Evolutionary conservation across 2,113 vertebrate genomes (phyloP).

Genomic region (Epinephelus moara): DNA sequence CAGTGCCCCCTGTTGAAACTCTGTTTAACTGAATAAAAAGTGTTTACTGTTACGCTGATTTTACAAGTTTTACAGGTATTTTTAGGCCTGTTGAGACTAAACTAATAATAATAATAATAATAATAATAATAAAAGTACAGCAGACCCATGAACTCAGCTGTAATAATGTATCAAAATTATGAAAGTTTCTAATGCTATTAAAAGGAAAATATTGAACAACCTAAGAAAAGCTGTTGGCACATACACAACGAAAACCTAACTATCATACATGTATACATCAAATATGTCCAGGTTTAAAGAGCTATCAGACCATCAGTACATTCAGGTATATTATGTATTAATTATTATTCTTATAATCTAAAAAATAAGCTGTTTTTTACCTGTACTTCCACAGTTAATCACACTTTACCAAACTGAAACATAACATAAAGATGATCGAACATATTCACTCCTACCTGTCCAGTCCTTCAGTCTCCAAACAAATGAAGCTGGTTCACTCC

Average conservation of each 20-base stretch:
- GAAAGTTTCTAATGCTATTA: background rate
- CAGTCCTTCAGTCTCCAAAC: constrained; percentile 9
- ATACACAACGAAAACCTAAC: background rate
- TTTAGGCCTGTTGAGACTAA: background rate
- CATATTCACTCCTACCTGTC: constrained; percentile 50
- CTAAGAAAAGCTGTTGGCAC: background rate
- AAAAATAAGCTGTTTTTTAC: background rate
- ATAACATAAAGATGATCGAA: background rate
- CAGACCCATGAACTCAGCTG: background rate
- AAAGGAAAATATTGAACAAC: no score
- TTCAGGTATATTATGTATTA: background rate
- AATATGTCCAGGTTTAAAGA: background rate
- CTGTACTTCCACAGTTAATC: background rate
- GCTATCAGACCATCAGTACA: background rate
- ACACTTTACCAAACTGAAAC: background rate
- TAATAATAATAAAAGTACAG: background rate
- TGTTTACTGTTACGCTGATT: background rate
- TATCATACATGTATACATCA: background rate
- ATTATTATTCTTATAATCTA: background rate
- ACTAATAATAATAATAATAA: no score
- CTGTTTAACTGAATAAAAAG: background rate
- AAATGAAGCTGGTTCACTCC: constrained; percentile 31
- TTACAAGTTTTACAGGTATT: background rate
- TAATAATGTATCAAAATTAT: background rate
- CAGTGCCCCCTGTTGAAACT: background rate